Percentiles rank a stretch among this genome's conserved stretches.
These are phyloP conservation scores for Thumatha senex DNA, from an alignment of 2,888 invertebrate genomes.

Conservation along the genomic window DNA sequence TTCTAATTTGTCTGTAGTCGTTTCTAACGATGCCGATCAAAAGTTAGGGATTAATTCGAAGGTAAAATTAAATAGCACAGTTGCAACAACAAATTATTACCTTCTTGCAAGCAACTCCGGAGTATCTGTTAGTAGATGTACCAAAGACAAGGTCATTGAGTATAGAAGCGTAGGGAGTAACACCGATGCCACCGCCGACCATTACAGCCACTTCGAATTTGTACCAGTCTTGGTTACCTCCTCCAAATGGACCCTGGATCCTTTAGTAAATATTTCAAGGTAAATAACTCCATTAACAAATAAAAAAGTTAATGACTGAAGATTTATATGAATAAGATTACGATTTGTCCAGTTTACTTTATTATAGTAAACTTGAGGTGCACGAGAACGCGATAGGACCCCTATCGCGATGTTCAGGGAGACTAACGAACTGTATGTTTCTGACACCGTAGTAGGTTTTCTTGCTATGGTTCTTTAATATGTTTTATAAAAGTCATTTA, in stretches of 20 bases:
- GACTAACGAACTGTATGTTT: too few species aligned
- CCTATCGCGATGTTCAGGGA: too few species aligned
- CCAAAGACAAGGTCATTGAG: constrained; percentile 98
- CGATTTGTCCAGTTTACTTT: too few species aligned
- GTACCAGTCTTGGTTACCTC: constrained; percentile 99
- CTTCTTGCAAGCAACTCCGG: constrained; percentile 98
- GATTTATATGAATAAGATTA: too few species aligned
- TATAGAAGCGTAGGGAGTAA: constrained; percentile 98
- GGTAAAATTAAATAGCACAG: too few species aligned
- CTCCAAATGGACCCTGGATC: constrained; percentile 97
- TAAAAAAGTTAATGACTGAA: too few species aligned
- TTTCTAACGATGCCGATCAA: too few species aligned
- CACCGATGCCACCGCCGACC: constrained; percentile 99
- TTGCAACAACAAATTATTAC: constrained; percentile 61
- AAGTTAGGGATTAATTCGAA: too few species aligned
- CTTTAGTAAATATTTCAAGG: constrained; percentile 57
- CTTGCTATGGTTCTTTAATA: not conserved
- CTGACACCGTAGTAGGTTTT: too few species aligned
- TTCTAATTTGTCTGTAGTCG: too few species aligned
- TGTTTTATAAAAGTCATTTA: not conserved
- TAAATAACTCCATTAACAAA: not conserved
- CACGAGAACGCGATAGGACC: too few species aligned
- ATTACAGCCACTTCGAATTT: constrained; percentile 98
- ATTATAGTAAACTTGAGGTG: too few species aligned
- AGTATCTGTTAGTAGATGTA: constrained; percentile 97